phyloP scores from a whole-genome alignment of 2,888 invertebrate genomes.

The Hedya salicella region DNA sequence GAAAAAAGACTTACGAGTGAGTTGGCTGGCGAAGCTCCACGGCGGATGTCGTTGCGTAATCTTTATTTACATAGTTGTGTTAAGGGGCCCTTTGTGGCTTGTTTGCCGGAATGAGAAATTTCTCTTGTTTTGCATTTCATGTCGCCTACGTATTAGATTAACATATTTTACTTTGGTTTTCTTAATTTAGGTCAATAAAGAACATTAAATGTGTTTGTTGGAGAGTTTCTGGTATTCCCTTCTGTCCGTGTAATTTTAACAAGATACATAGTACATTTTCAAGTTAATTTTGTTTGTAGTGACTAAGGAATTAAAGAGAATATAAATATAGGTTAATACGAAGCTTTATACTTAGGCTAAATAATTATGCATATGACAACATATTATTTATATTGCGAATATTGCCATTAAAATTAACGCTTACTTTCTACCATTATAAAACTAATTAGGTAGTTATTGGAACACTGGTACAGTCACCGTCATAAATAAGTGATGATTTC shows the following conservation, averaged over 20 bases:
- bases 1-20: slow-evolving; percentile 32
- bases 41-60: slow-evolving; percentile 39
- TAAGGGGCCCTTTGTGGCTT: slow-evolving; percentile 42
- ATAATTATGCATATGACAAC: too few relatives aligned
- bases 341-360: too few relatives aligned
- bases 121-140: slow-evolving; percentile 42
- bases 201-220: slow-evolving; percentile 17
- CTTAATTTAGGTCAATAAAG: slow-evolving; percentile 36
- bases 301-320: too few relatives aligned
- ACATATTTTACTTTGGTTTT: slow-evolving; percentile 39
- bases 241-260: slow-evolving; percentile 42
- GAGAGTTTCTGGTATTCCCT: slow-evolving; percentile 5
- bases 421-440: too few relatives aligned
- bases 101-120: slow-evolving; percentile 43
- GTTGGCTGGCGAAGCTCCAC: slow-evolving; percentile 31
- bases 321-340: too few relatives aligned
- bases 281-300: too few relatives aligned
- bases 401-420: too few relatives aligned
- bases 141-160: slow-evolving; percentile 43
- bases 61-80: slow-evolving; percentile 42
- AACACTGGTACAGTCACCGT: too few relatives aligned
- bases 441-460: too few relatives aligned
- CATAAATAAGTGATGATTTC: too few relatives aligned
- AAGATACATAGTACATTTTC: slow-evolving; percentile 35
- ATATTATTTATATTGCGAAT: too few relatives aligned